These are phyloP conservation scores for Acanthisitta chloris DNA, from an alignment of 2,113 vertebrate species.

Conservation along the genomic window DNA sequence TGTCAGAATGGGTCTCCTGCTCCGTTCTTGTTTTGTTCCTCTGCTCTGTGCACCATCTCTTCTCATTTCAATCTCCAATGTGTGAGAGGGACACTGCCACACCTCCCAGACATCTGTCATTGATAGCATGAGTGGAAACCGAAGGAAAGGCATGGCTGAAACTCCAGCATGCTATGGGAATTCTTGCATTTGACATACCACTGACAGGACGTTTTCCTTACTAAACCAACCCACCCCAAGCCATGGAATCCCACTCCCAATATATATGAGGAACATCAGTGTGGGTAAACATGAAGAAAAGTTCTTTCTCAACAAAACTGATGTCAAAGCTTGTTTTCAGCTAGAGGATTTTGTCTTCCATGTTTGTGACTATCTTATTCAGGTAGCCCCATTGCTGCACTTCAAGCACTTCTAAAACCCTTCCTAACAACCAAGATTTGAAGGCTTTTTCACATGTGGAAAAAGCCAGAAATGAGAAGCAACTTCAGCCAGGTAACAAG, in stretches of 20 bases:
- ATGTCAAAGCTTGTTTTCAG: background rate
- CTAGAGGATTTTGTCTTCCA: background rate
- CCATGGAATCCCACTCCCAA: background rate
- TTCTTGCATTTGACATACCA: background rate
- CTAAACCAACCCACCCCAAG: background rate
- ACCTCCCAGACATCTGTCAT: constrained; percentile 67
- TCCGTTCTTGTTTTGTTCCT: background rate
- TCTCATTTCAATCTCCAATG: constrained; percentile 58
- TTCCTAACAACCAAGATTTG: background rate
- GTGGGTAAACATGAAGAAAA: background rate
- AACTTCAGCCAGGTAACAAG: background rate
- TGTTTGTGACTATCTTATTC: background rate
- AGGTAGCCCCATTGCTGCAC: background rate
- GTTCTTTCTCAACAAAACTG: background rate
- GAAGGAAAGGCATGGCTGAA: background rate
- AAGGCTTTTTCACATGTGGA: background rate
- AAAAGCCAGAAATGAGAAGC: background rate
- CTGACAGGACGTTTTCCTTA: background rate
- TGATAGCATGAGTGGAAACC: constrained; percentile 59
- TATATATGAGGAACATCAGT: background rate
- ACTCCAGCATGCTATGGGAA: background rate
- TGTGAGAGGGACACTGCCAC: constrained; percentile 75
- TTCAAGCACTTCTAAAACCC: background rate
- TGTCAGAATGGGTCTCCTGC: background rate
- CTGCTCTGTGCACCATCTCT: background rate